Conservation (phyloP, 2,113 vertebrate species). For the Syngnathus scovelli region DNA sequence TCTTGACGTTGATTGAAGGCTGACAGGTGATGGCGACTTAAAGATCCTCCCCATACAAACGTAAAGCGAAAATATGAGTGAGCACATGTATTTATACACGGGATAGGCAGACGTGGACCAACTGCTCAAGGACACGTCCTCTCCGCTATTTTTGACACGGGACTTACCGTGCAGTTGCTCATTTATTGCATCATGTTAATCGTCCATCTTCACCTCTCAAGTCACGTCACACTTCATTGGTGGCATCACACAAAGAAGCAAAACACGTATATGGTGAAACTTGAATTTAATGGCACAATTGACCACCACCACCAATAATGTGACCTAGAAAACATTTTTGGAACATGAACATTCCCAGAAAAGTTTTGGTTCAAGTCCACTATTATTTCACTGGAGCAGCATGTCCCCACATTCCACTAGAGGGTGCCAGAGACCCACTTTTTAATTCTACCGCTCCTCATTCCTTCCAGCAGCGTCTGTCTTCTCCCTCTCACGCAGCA, state of each 20-base stretch:
- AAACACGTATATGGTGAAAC: too few relatives aligned
- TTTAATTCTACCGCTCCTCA: constrained; percentile 33
- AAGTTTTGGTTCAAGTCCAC: too few relatives aligned
- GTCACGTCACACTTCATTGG: too few relatives aligned
- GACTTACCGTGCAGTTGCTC: constrained; percentile 61
- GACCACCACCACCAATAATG: too few relatives aligned
- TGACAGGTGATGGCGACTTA: constrained; percentile 41
- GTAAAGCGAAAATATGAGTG: constrained; percentile 37
- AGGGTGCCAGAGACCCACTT: background rate
- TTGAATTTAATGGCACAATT: too few relatives aligned
- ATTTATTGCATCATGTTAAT: constrained; percentile 48
- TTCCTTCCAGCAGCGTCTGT: constrained; percentile 4
- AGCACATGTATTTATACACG: constrained; percentile 31
- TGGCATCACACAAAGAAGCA: too few relatives aligned
- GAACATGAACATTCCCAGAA: too few relatives aligned
- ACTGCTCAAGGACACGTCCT: constrained; percentile 67
- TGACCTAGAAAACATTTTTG: too few relatives aligned
- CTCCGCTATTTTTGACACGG: constrained; percentile 66
- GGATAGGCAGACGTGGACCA: constrained; percentile 40
- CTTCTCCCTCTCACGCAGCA: constrained; percentile 61
- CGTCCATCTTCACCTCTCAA: too few relatives aligned
- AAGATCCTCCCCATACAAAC: constrained; percentile 28
- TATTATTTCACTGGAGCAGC: background rate
- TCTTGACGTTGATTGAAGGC: constrained; percentile 57
- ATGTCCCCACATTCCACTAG: background rate